phyloP scores from a whole-genome alignment of 2,888 invertebrate genomes.

The Agapostemon virescens region DNA sequence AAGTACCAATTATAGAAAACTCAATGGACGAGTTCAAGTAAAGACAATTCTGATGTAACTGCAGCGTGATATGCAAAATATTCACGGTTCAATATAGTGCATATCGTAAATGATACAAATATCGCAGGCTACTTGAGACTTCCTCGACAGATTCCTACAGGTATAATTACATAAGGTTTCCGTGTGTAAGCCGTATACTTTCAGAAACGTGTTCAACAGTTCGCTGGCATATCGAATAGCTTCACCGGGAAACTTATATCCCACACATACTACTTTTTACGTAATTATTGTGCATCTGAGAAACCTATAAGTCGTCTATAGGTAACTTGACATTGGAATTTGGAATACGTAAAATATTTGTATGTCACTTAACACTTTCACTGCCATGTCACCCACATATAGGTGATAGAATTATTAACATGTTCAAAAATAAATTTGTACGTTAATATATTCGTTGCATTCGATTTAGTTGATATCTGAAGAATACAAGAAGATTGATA shows the following conservation, averaged over 20 bases:
- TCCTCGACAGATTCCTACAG: constrained; percentile 14
- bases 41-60: constrained; percentile 8
- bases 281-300: background rate
- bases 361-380: background rate
- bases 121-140: background rate
- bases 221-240: background rate
- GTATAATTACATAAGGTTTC: constrained; percentile 12
- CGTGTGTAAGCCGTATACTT: constrained; percentile 9
- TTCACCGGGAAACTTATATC: constrained; percentile 8
- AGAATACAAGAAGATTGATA: too few relatives aligned
- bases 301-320: constrained; percentile 6
- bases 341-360: background rate
- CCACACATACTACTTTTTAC: background rate
- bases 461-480: too few relatives aligned
- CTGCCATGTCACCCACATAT: too few relatives aligned
- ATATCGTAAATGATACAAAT: background rate
- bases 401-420: too few relatives aligned
- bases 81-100: background rate
- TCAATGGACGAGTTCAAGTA: background rate
- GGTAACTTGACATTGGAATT: background rate
- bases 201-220: constrained; percentile 9
- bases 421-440: too few relatives aligned
- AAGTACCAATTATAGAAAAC: background rate
- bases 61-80: background rate
- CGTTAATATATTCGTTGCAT: too few relatives aligned